Evolutionary conservation across 2,797 vertebrate genomes (phyloP).

Genomic region (Phalanger gymnotis): DNA sequence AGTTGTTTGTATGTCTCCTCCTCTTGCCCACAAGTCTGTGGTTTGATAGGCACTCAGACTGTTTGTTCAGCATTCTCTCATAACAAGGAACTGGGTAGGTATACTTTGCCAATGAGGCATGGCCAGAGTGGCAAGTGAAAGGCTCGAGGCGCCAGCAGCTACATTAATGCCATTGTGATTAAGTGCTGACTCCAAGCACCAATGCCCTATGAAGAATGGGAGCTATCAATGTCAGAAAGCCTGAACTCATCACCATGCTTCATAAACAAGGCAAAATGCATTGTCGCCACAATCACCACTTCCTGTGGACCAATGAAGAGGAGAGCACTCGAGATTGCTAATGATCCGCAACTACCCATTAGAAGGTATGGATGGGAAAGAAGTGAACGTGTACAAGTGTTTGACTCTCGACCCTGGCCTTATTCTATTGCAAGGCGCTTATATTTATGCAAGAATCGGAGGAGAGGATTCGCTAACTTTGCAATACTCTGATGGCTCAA

Average conservation of each 20-base stretch:
- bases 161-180: constrained; percentile 78
- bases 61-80: constrained; percentile 19
- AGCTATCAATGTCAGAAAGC: constrained; percentile 74
- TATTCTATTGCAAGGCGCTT: constrained; percentile 1
- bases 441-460: constrained; percentile 32
- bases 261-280: constrained; percentile 51
- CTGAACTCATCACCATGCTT: constrained; percentile 51
- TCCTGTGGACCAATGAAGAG: constrained; percentile 45
- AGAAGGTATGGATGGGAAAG: constrained; percentile 39
- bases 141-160: constrained; percentile 61
- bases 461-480: constrained; percentile 27
- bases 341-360: constrained; percentile 40
- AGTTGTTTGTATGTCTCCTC: background rate
- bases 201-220: constrained; percentile 62
- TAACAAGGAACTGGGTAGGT: constrained; percentile 44
- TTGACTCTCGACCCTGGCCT: background rate
- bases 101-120: constrained; percentile 31
- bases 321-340: background rate
- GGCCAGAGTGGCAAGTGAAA: constrained; percentile 64
- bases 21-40: constrained; percentile 35
- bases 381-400: constrained; percentile 11
- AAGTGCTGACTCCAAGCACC: constrained; percentile 70
- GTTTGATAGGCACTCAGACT: constrained; percentile 7
- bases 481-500: background rate
- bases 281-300: constrained; percentile 45